Conservation (phyloP, 2,888 invertebrate species). For the Netelia fuscicornis region DNA sequence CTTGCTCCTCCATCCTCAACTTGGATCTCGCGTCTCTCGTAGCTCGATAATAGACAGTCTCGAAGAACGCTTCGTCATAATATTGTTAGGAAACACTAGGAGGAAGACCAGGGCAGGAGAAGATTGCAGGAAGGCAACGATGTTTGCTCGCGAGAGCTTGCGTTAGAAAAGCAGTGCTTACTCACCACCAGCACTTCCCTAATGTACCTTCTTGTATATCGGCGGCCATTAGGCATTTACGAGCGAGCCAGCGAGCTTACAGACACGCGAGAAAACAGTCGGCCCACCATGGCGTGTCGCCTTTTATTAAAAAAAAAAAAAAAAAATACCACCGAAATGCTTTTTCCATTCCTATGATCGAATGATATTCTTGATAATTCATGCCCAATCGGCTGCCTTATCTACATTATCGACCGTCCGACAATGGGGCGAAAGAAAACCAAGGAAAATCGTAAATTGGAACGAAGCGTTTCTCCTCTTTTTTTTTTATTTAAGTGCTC, state of each 20-base stretch:
- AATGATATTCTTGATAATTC: conserved; percentile 20
- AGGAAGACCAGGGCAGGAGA: background rate
- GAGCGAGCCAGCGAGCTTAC: conserved; percentile 19
- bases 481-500: conserved; percentile 1
- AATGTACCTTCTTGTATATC: conserved; percentile 17
- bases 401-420: background rate
- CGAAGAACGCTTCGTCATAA: conserved; percentile 51
- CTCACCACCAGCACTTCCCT: background rate
- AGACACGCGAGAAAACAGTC: conserved; percentile 35
- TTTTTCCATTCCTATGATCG: conserved; percentile 17
- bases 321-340: background rate
- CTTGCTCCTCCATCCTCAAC: background rate
- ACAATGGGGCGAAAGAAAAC: background rate
- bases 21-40: background rate
- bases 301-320: conserved; percentile 14
- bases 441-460: background rate
- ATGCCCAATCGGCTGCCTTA: conserved; percentile 14
- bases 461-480: background rate
- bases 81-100: conserved; percentile 42
- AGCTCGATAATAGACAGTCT: conserved; percentile 34
- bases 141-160: background rate
- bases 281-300: conserved; percentile 41
- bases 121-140: background rate
- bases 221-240: conserved; percentile 32
- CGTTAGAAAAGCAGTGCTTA: background rate